Evolutionary conservation across 2,888 invertebrate genomes (phyloP).

Genomic region (Campoletis raptor): DNA sequence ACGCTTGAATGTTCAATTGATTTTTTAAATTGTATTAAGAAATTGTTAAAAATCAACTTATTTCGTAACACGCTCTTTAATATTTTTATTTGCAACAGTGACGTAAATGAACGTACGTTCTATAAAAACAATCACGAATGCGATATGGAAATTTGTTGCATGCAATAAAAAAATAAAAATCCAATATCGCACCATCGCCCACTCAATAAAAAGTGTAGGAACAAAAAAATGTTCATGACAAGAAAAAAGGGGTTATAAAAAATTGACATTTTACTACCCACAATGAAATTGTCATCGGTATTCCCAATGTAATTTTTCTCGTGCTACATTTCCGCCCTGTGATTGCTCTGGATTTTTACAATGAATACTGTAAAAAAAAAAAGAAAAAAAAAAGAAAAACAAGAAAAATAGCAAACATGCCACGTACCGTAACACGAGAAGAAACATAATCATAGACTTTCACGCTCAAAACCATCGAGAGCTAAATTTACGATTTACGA

Average conservation of each 20-base stretch:
- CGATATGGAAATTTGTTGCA: neutral
- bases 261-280: neutral
- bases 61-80: neutral
- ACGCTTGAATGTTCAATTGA: neutral
- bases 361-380: neutral
- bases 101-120: neutral
- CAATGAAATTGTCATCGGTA: slow-evolving; percentile 4
- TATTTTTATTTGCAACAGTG: neutral
- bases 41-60: neutral
- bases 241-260: neutral
- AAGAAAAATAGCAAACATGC: neutral
- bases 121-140: neutral
- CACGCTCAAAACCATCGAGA: neutral
- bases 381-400: neutral
- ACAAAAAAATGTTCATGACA: neutral
- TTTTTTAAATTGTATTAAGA: neutral
- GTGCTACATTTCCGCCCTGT: neutral
- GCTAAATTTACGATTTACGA: neutral
- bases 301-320: neutral
- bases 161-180: neutral
- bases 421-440: neutral
- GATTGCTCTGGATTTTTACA: neutral
- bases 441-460: neutral
- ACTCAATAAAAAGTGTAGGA: neutral
- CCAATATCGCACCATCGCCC: neutral